Evolutionary conservation across 2,888 invertebrate genomes (phyloP).

Genomic region (Bellardia bayeri): DNA sequence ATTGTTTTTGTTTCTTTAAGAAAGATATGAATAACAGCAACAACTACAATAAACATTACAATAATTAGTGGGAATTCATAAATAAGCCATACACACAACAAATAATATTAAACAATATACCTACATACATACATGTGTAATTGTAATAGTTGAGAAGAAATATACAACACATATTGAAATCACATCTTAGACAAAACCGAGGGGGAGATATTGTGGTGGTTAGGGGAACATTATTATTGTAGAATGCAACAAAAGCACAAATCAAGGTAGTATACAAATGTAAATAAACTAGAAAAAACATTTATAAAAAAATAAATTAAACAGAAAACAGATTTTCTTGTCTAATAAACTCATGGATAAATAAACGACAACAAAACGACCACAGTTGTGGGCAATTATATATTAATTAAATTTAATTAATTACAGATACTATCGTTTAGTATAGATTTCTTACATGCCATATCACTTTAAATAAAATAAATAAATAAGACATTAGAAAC

Average conservation of each 20-base stretch:
- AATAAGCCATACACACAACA: slow-evolving; percentile 36
- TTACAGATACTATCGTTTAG: not conserved
- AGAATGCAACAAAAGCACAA: slow-evolving; percentile 42
- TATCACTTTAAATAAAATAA: too few relatives aligned
- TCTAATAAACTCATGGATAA: slow-evolving; percentile 29
- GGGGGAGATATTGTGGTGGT: slow-evolving; percentile 1
- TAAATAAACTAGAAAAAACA: slow-evolving; percentile 51
- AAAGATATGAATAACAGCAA: slow-evolving; percentile 27
- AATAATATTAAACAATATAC: slow-evolving; percentile 13
- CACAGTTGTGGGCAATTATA: slow-evolving; percentile 15
- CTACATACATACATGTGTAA: not conserved
- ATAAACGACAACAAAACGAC: slow-evolving; percentile 9
- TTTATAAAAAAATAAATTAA: slow-evolving; percentile 22
- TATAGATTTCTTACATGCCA: too few relatives aligned
- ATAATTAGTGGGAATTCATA: slow-evolving; percentile 59
- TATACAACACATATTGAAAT: slow-evolving; percentile 37
- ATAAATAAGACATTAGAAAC: too few relatives aligned
- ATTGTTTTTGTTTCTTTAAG: slow-evolving; percentile 36
- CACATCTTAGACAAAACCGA: slow-evolving; percentile 13
- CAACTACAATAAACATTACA: slow-evolving; percentile 26
- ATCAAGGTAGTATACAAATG: slow-evolving; percentile 37
- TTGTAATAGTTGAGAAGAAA: slow-evolving; percentile 8
- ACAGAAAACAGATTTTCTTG: slow-evolving; percentile 30
- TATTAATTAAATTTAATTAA: not conserved
- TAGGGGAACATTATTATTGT: not conserved